phyloP scores from a whole-genome alignment of 1,140 invertebrate species.

The Ceratina japonica region DNA sequence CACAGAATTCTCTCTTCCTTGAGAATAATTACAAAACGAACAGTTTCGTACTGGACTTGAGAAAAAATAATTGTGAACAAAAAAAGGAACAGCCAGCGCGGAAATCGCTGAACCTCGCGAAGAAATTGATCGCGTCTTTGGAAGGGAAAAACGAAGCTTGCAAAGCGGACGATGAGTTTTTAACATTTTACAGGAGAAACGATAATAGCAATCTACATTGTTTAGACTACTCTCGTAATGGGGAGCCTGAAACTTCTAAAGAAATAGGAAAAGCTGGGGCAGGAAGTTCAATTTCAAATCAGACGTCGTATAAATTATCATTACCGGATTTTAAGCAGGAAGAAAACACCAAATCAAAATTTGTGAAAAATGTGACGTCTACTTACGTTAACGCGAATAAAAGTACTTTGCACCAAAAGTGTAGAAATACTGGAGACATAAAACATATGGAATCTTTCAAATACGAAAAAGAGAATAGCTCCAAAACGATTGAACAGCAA shows the following conservation, averaged over 20 bases:
- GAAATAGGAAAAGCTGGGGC: too few relatives aligned
- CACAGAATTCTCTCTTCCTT: not conserved
- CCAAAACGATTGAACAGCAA: not conserved
- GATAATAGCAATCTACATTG: not conserved
- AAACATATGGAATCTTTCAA: too few relatives aligned
- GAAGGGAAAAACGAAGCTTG: constrained; percentile 33
- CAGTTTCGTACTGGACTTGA: not conserved
- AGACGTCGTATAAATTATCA: too few relatives aligned
- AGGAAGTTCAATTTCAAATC: not conserved
- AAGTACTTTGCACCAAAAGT: too few relatives aligned
- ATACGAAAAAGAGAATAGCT: not conserved
- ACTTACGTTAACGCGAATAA: too few relatives aligned
- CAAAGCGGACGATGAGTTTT: constrained; percentile 31
- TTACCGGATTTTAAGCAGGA: not conserved
- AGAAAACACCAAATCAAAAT: not conserved
- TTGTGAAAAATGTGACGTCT: not conserved
- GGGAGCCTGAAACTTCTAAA: too few relatives aligned
- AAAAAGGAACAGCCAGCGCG: not conserved
- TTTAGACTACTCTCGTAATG: not conserved
- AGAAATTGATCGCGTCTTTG: constrained; percentile 46
- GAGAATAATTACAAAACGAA: not conserved
- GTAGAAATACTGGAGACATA: too few relatives aligned
- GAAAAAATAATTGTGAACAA: not conserved
- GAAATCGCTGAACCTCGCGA: constrained; percentile 49
- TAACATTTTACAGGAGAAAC: constrained; percentile 27